Conservation (phyloP, 2,888 invertebrate species). For the Drosophila rubida region DNA sequence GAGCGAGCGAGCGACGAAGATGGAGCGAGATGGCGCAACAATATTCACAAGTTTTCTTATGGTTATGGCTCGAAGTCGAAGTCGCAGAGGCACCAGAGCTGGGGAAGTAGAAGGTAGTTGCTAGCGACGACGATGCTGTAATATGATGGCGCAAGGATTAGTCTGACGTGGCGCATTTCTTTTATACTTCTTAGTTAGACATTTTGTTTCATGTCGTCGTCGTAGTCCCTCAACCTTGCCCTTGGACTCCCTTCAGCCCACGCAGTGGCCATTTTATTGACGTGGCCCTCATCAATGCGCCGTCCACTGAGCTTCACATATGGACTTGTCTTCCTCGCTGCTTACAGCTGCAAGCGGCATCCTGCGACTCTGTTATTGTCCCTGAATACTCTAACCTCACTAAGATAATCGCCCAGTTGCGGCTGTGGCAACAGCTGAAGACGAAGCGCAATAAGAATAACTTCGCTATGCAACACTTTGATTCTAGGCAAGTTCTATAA, state of each 20-base stretch:
- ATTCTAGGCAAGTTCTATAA: too few relatives aligned
- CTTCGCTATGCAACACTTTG: background rate
- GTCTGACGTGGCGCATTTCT: conserved; percentile 79
- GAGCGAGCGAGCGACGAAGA: conserved; percentile 10
- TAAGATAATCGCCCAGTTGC: background rate
- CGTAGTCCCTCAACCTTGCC: background rate
- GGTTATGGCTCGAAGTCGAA: conserved; percentile 40
- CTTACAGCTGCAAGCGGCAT: background rate
- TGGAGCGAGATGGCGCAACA: conserved; percentile 35
- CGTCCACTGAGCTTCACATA: conserved; percentile 50
- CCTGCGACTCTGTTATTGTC: conserved; percentile 5
- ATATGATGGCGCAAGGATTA: conserved; percentile 83
- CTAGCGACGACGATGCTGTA: conserved; percentile 58
- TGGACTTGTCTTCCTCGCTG: conserved; percentile 34
- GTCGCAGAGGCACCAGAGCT: conserved; percentile 11
- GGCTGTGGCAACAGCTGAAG: background rate
- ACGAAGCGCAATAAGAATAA: background rate
- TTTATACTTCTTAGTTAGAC: conserved; percentile 70
- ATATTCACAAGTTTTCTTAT: conserved; percentile 80
- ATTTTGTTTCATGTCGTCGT: conserved; percentile 71
- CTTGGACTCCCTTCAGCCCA: background rate
- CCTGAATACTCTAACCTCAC: conserved; percentile 28
- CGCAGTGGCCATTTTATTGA: conserved; percentile 32
- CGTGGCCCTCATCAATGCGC: conserved; percentile 56
- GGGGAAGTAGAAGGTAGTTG: conserved; percentile 28